phyloP scores from a whole-genome alignment of 1,140 invertebrate genomes.

The Ylistrum balloti region DNA sequence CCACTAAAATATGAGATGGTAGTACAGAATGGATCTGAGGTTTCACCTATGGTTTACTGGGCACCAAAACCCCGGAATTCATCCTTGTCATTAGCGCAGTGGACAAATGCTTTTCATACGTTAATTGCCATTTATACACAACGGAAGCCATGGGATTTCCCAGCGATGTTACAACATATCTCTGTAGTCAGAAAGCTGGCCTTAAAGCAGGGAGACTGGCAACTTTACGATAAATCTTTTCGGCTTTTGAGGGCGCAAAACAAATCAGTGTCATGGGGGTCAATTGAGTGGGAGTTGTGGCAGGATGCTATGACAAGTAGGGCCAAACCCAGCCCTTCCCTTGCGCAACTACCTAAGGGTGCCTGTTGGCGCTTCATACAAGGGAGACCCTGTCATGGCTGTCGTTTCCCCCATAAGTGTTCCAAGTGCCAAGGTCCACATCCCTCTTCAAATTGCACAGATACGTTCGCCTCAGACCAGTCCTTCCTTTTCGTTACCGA shows the following conservation, averaged over 20 bases:
- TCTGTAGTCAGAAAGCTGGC: constrained; percentile 41
- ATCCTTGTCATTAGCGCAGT: constrained; percentile 41
- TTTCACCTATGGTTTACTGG: constrained; percentile 1
- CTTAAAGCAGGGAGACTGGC: constrained; percentile 41
- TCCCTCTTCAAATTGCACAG: not conserved
- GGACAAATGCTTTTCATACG: too few species aligned
- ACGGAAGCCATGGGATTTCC: constrained; percentile 45
- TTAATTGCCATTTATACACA: constrained; percentile 51
- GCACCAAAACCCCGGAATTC: not conserved
- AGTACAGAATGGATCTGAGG: constrained; percentile 20
- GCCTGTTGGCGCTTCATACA: not conserved
- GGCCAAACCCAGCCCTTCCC: too few species aligned
- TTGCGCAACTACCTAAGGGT: not conserved
- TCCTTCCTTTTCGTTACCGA: not conserved
- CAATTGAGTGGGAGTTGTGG: not conserved
- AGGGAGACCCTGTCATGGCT: not conserved
- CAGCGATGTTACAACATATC: constrained; percentile 46
- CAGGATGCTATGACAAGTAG: not conserved
- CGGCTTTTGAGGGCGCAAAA: too few species aligned
- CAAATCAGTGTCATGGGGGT: not conserved
- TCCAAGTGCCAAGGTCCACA: not conserved
- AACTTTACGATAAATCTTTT: not conserved
- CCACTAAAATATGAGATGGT: constrained; percentile 42
- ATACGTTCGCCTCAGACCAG: not conserved
- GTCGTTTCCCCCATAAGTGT: not conserved